Percentiles rank a stretch among this genome's conserved stretches.
phyloP scores from a whole-genome alignment of 2,888 invertebrate genomes.

The Tenthredo distinguenda region DNA sequence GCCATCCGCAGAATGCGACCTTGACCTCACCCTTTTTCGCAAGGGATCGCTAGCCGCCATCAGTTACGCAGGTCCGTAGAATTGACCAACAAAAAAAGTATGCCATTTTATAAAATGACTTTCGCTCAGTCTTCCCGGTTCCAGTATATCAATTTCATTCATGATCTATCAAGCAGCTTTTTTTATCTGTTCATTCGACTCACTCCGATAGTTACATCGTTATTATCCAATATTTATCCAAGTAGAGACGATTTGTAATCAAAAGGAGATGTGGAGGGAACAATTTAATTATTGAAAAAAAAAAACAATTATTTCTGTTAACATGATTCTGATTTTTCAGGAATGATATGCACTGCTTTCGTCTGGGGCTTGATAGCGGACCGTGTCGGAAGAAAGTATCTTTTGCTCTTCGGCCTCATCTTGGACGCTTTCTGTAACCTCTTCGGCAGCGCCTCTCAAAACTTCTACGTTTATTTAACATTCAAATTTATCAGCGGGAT shows the following conservation, averaged over 20 bases:
- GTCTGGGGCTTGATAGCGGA: conserved; percentile 90
- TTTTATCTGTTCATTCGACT: neutral
- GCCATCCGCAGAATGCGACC: conserved; percentile 88
- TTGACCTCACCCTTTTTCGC: conserved; percentile 83
- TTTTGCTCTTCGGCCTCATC: conserved; percentile 85
- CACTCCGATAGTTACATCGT: neutral
- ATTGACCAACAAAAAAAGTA: conserved; percentile 1
- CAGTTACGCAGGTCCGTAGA: conserved; percentile 84
- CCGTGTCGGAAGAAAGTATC: conserved; percentile 84
- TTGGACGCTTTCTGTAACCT: conserved; percentile 84
- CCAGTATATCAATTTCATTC: neutral
- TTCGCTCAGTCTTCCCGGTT: neutral
- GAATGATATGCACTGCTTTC: conserved; percentile 88
- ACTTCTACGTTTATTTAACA: conserved; percentile 83
- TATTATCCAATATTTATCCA: neutral
- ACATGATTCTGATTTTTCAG: conserved; percentile 75
- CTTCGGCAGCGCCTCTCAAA: conserved; percentile 83
- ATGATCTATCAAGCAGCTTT: neutral
- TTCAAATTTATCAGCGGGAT: conserved; percentile 88
- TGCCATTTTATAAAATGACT: neutral
- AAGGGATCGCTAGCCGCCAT: conserved; percentile 87
- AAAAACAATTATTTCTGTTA: neutral
- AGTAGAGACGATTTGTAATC: neutral
- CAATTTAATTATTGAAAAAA: neutral
- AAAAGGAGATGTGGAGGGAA: neutral